Base-by-base conservation (phyloP, 53 echinoderm and acorn worm species). In the Astropecten irregularis region DNA sequence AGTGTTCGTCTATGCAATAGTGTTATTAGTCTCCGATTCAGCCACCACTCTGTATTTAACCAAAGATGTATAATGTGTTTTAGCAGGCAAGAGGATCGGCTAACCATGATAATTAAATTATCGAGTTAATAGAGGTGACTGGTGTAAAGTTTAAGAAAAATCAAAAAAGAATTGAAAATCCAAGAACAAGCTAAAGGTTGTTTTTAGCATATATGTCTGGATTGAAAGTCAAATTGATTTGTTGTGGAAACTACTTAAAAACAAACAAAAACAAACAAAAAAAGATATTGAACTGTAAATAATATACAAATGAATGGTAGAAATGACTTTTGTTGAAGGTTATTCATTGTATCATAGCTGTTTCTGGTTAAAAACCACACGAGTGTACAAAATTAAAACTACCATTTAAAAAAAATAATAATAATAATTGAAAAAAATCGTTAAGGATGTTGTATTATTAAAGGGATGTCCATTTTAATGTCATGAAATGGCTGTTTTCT, bases 401-500 rank as follows among this genome's bases (percentile, higher is more conserved):
- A 79, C 49, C 57, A 56, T 74, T 74, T 57, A 56, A 74, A 73
- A n/a, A 42, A 55, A 27, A 79, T 6, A 46, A 60, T n/a, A 29
- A 52, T 9, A 25, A 73, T 6, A 42, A 42, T 42, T 11, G 42
- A 42, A 11, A 11, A 11, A 42, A 11, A 6, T 42, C 42, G 31
- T 79, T 46, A 42, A 60, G 25, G 32, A 60, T 23, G 28, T 18
- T 66, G 28, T 68, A 44, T 68, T 42, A 18, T n/a, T n/a, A n/a
- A n/a, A n/a, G 76, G 28, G 26, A 76, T 9, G 37, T 58, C 55
- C 56, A 56, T 40, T 49, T 57, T 44, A 31, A 28, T 79, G 79
- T 79, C 79, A 79, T 79, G 38, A 40, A 79, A 79, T 79, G 79
- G 79, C 79, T 79, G 79, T 79, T 61, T 79, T n/a, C n/a, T n/a